Conservation (phyloP, 2,113 vertebrate species). For the Chitala chitala region DNA sequence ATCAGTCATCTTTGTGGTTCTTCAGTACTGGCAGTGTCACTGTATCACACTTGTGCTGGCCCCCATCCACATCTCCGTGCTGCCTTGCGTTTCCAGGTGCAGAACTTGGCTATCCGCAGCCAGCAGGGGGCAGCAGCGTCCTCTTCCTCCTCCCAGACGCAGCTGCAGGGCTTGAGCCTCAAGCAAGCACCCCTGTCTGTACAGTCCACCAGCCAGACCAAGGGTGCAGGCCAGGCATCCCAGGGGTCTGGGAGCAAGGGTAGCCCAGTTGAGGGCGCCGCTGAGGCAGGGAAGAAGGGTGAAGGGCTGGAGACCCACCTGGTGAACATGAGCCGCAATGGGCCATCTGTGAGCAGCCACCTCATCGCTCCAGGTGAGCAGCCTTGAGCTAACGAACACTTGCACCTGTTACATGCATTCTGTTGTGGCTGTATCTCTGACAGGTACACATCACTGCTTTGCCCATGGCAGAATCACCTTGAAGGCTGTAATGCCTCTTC, state of each 20-base stretch:
- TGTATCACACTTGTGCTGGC: not conserved
- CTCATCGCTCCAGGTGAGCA: slow-evolving; percentile 77
- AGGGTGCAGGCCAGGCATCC: slow-evolving; percentile 56
- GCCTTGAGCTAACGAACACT: not conserved
- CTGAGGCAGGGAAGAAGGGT: slow-evolving; percentile 68
- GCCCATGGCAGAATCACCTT: too few species aligned
- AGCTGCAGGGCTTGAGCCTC: slow-evolving; percentile 74
- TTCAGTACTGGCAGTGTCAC: too few species aligned
- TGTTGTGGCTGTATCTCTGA: slow-evolving; percentile 1
- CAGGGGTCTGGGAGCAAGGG: slow-evolving; percentile 43
- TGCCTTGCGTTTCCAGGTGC: slow-evolving; percentile 62
- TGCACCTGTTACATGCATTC: not conserved
- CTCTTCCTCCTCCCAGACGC: slow-evolving; percentile 48
- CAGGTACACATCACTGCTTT: not conserved
- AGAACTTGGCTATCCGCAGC: slow-evolving; percentile 77
- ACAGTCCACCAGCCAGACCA: slow-evolving; percentile 62
- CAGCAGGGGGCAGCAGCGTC: slow-evolving; percentile 67
- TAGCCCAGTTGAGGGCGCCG: slow-evolving; percentile 26
- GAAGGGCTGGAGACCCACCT: slow-evolving; percentile 70
- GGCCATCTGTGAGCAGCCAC: slow-evolving; percentile 61
- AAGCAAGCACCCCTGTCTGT: slow-evolving; percentile 69
- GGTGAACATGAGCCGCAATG: slow-evolving; percentile 65
- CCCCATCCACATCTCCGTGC: not conserved
- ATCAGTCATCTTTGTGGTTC: too few species aligned
- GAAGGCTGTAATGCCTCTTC: too few species aligned